Percentiles rank a stretch among this genome's conserved stretches.
Conservation (phyloP, 2,888 invertebrate species). For the Leptopilina syphax region DNA sequence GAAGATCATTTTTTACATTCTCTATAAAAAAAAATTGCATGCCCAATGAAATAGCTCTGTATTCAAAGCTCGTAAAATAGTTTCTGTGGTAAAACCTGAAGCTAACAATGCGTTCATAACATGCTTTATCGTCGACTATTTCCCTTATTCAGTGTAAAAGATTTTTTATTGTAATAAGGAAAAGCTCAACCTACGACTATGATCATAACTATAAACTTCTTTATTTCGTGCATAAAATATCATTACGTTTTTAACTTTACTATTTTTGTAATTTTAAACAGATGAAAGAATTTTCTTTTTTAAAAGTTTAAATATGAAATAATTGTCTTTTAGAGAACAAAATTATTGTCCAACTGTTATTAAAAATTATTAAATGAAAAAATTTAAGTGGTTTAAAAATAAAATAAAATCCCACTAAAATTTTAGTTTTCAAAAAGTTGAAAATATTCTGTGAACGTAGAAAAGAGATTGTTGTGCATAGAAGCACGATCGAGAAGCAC, state of each 20-base stretch:
- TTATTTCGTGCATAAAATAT: neutral
- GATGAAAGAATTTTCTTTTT: neutral
- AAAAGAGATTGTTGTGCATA: constrained; percentile 2
- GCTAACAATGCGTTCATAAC: constrained; percentile 15
- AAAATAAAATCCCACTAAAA: neutral
- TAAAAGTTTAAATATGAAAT: neutral
- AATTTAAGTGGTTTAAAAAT: neutral
- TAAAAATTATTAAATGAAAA: neutral
- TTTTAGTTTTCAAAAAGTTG: neutral
- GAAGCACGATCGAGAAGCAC: constrained; percentile 14
- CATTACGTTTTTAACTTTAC: neutral
- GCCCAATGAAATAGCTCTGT: constrained; percentile 1
- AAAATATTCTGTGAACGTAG: constrained; percentile 29
- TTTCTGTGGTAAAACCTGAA: neutral
- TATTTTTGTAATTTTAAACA: neutral
- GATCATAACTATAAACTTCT: neutral
- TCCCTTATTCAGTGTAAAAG: constrained; percentile 8
- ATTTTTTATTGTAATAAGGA: constrained; percentile 11
- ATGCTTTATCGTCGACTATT: constrained; percentile 9
- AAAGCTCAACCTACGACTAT: neutral
- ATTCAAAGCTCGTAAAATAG: neutral
- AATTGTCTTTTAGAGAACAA: no score
- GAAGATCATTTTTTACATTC: neutral
- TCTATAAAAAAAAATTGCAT: constrained; percentile 2
- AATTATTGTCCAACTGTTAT: neutral